phyloP scores from a whole-genome alignment of 1,140 invertebrate genomes.

The Spodoptera frugiperda region DNA sequence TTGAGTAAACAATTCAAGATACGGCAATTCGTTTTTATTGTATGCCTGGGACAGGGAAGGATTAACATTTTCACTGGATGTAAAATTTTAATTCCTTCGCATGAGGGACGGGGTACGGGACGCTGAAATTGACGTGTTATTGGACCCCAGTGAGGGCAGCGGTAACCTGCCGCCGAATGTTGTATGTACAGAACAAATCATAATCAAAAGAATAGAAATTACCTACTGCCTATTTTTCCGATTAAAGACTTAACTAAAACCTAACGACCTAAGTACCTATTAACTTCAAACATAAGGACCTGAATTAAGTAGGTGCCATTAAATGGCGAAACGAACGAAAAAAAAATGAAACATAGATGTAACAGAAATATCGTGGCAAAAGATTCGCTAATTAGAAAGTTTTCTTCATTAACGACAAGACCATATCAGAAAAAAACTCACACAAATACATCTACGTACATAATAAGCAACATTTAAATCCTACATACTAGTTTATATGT shows the following conservation, averaged over 20 bases:
- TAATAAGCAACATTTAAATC: conserved; percentile 46
- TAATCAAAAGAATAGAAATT: conserved; percentile 17
- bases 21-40: conserved; percentile 73
- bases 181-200: conserved; percentile 18
- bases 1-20: conserved; percentile 70
- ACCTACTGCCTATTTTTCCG: not conserved
- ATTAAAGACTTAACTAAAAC: too few species aligned
- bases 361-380: too few species aligned
- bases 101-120: conserved; percentile 64
- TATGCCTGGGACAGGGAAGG: conserved; percentile 67
- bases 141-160: conserved; percentile 60
- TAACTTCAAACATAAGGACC: too few species aligned
- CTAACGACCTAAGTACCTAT: too few species aligned
- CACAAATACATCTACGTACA: too few species aligned
- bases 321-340: too few species aligned
- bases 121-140: conserved; percentile 74
- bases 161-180: conserved; percentile 8
- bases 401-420: too few species aligned
- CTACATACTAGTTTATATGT: too few species aligned
- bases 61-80: conserved; percentile 77
- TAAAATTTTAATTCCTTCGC: conserved; percentile 78
- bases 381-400: too few species aligned
- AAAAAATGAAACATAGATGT: too few species aligned
- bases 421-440: too few species aligned
- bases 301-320: too few species aligned